Evolutionary conservation across 2,888 invertebrate genomes (phyloP), one percentile per base, ranked within the genome.

Genomic region (Blastobasis lacticolella): DNA sequence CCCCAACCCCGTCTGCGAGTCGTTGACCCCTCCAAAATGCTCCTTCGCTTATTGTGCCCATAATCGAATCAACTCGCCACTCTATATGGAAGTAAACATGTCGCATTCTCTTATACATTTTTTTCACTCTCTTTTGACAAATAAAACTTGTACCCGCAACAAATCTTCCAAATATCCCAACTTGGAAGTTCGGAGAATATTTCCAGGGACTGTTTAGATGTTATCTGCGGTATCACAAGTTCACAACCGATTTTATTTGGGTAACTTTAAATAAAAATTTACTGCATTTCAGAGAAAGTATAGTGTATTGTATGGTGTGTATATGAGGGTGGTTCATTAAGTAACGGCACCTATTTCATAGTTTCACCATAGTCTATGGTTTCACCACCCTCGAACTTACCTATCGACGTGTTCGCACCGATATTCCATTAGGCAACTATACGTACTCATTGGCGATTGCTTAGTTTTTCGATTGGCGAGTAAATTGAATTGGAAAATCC

Each of bases 401-500:
- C 23, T 23, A 23, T 23, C 23, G 23, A 23, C 23, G 23, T 23
- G 23, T 23, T 23, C 23, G 23, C 23, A 23, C 23, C 23, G 23
- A 23, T 23, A 44, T 50, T 48, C 45, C 44, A 51, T 47, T 41
- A 46, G 42, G 38, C 44, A 9, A 10, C 10, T 48, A 9, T 52
- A 50, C 47, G 41, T 46, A 40, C 46, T 45, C 45, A 55, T 50
- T 23, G 48, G 49, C 49, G 10, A 47, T 60, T 63, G 55, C 59
- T 61, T 58, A 57, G 61, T 69, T 71, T 72, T 64, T 71, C 64
- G 67, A 75, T 77, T 67, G 73, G 67, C 63, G 64, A 69, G 74
- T 69, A 83, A 83, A 84, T 84, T 79, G 78, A 80, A 82, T 84
- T 79, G 88, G 87, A 87, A 88, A 86, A 84, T 81, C 86, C 87